Evolutionary conservation across 2,797 vertebrate genomes (phyloP), one percentile per base, ranked within the genome.

Genomic region (Fundulus diaphanus): DNA sequence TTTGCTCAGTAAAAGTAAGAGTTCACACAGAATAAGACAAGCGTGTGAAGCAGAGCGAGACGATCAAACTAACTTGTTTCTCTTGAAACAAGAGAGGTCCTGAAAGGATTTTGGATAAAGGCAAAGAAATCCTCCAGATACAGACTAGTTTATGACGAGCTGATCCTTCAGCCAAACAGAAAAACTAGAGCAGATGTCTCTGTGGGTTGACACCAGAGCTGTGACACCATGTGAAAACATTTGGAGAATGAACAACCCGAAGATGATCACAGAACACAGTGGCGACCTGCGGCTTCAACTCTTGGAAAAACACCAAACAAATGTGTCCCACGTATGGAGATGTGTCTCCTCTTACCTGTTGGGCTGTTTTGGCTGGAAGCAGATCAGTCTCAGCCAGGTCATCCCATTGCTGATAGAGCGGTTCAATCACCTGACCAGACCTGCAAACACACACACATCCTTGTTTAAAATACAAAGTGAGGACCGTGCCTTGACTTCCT

Each of bases 401-500:
- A 88, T 98, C 97, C 98, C 98, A 99, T 24, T 95, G 93, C 89
- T 98, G 97, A 87, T 99, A 99, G 68, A 97, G 71, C 0, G 96
- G 96, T 77, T 97, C 94, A 15, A 99, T 96, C 46, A 94, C 85
- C 76, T 93, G 95, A 85, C 96, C 96, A 37, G 97, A 99, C 87
- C 98, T 99, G 88, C 0, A 73, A 49, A 70, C 24, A 75, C n/a
- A 56, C 27, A 48, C 4, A 40, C 37, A 40, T n/a, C n/a, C n/a
- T n/a, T n/a, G n/a, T n/a, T n/a, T n/a, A n/a, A n/a, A n/a, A n/a
- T n/a, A n/a, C n/a, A n/a, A n/a, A n/a, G n/a, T n/a, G n/a, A n/a
- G n/a, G n/a, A n/a, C n/a, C n/a, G n/a, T n/a, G n/a, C n/a, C n/a
- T n/a, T n/a, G n/a, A n/a, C n/a, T n/a, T n/a, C n/a, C n/a, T n/a